Conservation (phyloP, 2,888 invertebrate species). For the Limenitis camilla region DNA sequence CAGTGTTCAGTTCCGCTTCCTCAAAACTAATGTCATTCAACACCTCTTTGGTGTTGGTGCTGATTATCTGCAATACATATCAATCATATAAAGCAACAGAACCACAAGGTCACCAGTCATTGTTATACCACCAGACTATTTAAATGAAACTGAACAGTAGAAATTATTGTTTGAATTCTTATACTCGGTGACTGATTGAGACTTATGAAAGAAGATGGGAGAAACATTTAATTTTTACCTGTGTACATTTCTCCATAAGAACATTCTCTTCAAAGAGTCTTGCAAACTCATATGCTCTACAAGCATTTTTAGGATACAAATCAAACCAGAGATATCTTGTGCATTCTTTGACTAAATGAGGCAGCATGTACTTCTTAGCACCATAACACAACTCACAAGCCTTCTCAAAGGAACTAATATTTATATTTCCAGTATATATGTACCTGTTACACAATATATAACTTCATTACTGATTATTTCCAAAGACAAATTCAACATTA, state of each 20-base stretch:
- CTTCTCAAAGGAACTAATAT: constrained; percentile 86
- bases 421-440: constrained; percentile 87
- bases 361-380: constrained; percentile 91
- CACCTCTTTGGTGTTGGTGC: constrained; percentile 83
- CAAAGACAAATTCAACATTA: background rate
- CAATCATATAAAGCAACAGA: no score
- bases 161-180: no score
- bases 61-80: constrained; percentile 77
- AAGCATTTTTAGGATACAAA: constrained; percentile 85
- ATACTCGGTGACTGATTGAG: background rate
- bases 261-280: constrained; percentile 87
- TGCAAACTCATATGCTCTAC: constrained; percentile 90
- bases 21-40: constrained; percentile 83
- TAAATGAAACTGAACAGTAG: no score
- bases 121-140: no score
- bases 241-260: constrained; percentile 86
- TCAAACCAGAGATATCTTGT: constrained; percentile 89
- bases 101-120: no score
- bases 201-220: background rate
- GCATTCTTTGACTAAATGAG: constrained; percentile 87
- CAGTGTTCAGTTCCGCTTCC: constrained; percentile 83
- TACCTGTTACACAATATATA: constrained; percentile 71
- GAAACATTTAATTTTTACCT: constrained; percentile 53
- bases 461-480: background rate
- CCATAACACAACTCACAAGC: constrained; percentile 91